These are phyloP conservation scores for Drosophila anomelani DNA, from an alignment of 2,888 invertebrate genomes.

Conservation along the genomic window DNA sequence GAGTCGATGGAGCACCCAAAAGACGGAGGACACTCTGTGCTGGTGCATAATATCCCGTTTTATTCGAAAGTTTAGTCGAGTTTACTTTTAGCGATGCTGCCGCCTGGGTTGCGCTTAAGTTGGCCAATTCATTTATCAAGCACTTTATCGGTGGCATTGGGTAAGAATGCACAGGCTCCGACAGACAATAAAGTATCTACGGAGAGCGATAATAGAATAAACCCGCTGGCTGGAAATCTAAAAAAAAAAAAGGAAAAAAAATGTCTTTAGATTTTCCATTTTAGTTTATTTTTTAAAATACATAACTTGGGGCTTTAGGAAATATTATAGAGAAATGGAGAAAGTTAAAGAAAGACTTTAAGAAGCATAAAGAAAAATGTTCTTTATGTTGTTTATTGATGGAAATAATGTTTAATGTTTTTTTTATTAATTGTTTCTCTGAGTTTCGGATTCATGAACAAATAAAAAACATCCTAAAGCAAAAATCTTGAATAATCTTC, in stretches of 20 bases:
- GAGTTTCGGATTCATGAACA: too few species aligned
- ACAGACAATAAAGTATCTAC: slow-evolving; percentile 37
- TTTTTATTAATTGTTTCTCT: too few species aligned
- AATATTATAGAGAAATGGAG: background rate
- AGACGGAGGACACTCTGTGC: slow-evolving; percentile 47
- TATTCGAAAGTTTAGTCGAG: slow-evolving; percentile 44
- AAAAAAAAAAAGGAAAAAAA: background rate
- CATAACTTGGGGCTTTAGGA: background rate
- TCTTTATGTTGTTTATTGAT: too few species aligned
- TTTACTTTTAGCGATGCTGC: slow-evolving; percentile 27
- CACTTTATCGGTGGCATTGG: slow-evolving; percentile 31
- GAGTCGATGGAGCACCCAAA: slow-evolving; percentile 10
- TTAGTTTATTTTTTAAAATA: background rate
- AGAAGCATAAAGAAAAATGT: background rate
- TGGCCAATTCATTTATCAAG: slow-evolving; percentile 43
- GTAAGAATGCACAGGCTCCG: slow-evolving; percentile 29
- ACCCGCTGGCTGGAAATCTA: background rate
- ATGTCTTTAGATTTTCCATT: background rate
- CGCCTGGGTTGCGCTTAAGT: slow-evolving; percentile 6
- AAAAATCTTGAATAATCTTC: too few species aligned
- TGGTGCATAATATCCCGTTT: slow-evolving; percentile 63
- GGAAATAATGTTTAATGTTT: too few species aligned
- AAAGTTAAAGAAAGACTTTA: background rate
- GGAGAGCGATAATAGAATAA: slow-evolving; percentile 9
- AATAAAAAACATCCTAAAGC: too few species aligned